Evolutionary conservation across 1,140 invertebrate species (phyloP).

Genomic region (Zaprionus kolodkinae): DNA sequence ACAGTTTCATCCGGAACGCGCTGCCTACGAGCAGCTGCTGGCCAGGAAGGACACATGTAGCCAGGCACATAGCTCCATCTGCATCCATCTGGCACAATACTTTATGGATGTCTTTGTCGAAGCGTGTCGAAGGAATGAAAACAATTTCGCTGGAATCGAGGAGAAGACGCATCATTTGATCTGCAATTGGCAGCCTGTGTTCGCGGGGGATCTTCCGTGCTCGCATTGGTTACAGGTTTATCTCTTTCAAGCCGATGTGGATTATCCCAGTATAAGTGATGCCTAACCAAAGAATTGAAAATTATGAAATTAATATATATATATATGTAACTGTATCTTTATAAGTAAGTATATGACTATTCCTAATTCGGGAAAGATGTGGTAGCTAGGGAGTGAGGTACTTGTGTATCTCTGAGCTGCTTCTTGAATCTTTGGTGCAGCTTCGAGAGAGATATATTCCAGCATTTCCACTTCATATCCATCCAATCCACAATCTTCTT

Average conservation of each 20-base stretch:
- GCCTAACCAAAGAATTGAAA: no score
- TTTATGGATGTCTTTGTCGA: constrained; percentile 93
- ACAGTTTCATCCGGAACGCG: constrained; percentile 97
- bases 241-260: constrained; percentile 54
- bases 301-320: no score
- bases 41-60: constrained; percentile 86
- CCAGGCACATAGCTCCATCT: constrained; percentile 81
- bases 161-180: constrained; percentile 86
- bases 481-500: no score
- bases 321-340: no score
- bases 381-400: no score
- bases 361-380: no score
- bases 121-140: constrained; percentile 87
- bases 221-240: constrained; percentile 58
- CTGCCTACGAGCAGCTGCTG: constrained; percentile 90
- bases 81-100: constrained; percentile 87
- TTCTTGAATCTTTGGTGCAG: no score
- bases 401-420: no score
- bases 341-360: no score
- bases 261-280: constrained; percentile 32
- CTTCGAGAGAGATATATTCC: no score
- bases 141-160: constrained; percentile 84
- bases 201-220: constrained; percentile 83
- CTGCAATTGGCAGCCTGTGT: constrained; percentile 87
- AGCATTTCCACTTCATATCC: no score